Evolutionary conservation across 1,140 invertebrate species (phyloP).

Genomic region (Ceratina japonica): DNA sequence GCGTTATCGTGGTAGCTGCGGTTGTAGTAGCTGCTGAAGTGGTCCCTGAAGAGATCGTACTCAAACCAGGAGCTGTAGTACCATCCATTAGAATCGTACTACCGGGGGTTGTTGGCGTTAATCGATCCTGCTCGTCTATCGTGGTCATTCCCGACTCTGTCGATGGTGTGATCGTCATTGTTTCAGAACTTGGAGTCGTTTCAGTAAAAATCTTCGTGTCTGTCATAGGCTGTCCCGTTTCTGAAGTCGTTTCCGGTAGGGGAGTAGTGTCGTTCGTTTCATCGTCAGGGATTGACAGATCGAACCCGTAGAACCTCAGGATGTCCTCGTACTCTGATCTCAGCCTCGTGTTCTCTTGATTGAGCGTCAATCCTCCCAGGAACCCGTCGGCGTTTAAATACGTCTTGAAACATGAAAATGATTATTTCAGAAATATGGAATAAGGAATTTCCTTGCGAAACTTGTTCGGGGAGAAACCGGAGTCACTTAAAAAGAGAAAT

Average conservation of each 20-base stretch:
- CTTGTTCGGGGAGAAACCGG: slow-evolving; percentile 18
- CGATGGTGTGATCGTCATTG: background rate
- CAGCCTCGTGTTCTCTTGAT: slow-evolving; percentile 86
- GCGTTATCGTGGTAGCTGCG: background rate
- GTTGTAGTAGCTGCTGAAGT: background rate
- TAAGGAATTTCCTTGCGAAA: background rate
- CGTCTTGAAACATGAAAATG: slow-evolving; percentile 79
- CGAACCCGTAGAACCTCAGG: slow-evolving; percentile 88
- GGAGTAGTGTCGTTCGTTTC: slow-evolving; percentile 43
- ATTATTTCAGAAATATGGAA: background rate
- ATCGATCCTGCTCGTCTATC: slow-evolving; percentile 4
- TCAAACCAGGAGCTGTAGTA: background rate
- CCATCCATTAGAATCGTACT: background rate
- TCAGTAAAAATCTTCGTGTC: background rate
- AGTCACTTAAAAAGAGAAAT: slow-evolving; percentile 25
- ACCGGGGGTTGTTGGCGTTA: slow-evolving; percentile 15
- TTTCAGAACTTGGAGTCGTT: background rate
- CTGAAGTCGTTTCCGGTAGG: background rate
- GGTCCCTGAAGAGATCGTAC: background rate
- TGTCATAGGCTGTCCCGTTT: slow-evolving; percentile 23
- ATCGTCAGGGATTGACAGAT: slow-evolving; percentile 71
- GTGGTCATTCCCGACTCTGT: background rate
- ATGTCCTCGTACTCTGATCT: slow-evolving; percentile 85
- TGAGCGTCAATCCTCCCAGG: slow-evolving; percentile 87
- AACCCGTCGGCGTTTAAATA: slow-evolving; percentile 91